Percentiles rank a stretch among this genome's conserved stretches.
phyloP scores from a whole-genome alignment of 2,113 vertebrate species.

The Urocynchramus pylzowi region DNA sequence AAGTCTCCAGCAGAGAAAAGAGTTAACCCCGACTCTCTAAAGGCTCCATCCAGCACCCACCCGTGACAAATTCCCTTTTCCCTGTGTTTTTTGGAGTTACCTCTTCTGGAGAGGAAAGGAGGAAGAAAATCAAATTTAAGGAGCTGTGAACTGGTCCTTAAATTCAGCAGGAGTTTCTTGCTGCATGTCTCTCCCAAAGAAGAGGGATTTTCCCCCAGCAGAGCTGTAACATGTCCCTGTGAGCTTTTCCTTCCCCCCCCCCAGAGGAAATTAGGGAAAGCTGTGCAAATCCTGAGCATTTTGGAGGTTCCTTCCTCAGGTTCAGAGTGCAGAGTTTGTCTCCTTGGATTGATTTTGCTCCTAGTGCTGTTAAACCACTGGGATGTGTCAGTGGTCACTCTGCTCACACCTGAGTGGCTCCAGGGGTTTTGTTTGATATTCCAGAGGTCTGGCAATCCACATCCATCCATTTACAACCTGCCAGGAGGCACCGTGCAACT shows the following conservation, averaged over 20 bases:
- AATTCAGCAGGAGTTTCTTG: neutral
- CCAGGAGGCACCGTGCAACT: neutral
- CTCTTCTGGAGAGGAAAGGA: neutral
- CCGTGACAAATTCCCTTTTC: neutral
- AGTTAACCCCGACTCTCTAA: neutral
- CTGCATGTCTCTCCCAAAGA: neutral
- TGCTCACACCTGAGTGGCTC: neutral
- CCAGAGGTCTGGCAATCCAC: constrained; percentile 62
- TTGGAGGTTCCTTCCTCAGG: neutral
- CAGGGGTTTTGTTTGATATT: neutral
- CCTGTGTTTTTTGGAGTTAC: neutral
- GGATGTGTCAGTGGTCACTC: neutral
- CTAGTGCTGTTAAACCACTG: neutral
- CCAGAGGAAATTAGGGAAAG: fast-evolving
- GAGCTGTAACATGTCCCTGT: neutral
- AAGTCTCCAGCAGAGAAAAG: neutral
- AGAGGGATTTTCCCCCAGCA: neutral
- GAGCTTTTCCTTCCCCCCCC: neutral
- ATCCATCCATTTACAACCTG: constrained; percentile 66
- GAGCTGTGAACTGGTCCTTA: neutral
- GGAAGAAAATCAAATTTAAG: neutral
- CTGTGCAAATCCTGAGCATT: neutral
- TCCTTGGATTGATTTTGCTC: neutral
- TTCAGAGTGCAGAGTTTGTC: neutral
- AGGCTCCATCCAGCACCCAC: neutral